These are phyloP conservation scores for Drosophila saltans DNA, from an alignment of 1,140 invertebrate species.

Conservation along the genomic window DNA sequence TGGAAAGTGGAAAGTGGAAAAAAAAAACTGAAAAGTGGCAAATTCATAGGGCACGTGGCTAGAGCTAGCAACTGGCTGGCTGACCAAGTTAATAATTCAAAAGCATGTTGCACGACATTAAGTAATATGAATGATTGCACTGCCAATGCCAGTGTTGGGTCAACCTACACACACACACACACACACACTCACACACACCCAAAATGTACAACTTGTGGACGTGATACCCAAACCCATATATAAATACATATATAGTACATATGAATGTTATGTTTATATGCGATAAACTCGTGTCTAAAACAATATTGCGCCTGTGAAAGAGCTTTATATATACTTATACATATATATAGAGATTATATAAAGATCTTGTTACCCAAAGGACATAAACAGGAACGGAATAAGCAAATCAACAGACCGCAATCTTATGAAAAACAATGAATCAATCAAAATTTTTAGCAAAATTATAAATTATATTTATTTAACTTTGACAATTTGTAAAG, in stretches of 20 bases:
- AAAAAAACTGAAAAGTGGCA: background rate
- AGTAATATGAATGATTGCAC: slow-evolving; percentile 12
- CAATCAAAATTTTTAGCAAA: background rate
- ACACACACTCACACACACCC: background rate
- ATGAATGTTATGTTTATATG: background rate
- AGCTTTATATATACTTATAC: background rate
- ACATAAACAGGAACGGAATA: background rate
- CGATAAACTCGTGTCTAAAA: background rate
- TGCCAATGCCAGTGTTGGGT: background rate
- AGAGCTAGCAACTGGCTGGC: background rate
- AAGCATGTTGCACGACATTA: slow-evolving; percentile 12
- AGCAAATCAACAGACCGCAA: background rate
- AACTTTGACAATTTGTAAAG: background rate
- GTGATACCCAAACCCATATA: background rate
- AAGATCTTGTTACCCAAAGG: background rate
- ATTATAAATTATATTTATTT: background rate
- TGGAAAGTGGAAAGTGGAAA: background rate
- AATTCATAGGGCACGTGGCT: slow-evolving; percentile 6
- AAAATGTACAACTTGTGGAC: background rate
- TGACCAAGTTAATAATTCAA: slow-evolving; percentile 9
- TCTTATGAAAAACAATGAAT: background rate
- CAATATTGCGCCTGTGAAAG: background rate
- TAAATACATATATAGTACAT: background rate
- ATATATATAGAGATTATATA: background rate
- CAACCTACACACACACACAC: background rate